Base-by-base conservation (phyloP, 2,113 vertebrate species). In the Podilymbus podiceps region DNA sequence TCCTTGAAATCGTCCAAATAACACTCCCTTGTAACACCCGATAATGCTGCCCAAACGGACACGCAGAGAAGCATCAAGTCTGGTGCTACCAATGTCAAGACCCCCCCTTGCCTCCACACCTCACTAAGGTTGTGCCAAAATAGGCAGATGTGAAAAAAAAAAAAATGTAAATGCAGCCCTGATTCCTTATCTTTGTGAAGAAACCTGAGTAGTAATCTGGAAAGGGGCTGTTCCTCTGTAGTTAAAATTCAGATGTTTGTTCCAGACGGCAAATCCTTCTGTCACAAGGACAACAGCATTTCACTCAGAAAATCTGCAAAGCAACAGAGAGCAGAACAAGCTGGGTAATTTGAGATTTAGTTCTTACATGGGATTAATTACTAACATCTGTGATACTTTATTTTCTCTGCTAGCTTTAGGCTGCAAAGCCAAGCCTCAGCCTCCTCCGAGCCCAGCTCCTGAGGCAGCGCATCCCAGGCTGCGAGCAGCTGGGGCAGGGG, bases 241-340 rank as follows among this genome's bases (percentile, higher is more conserved):
- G 47, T 44, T 52, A 71, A 63, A 86, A 67, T 47, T 62, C 20
- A 31, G 31, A 23, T 22, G 75, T 84, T 63, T 19, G 44, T 27
- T 59, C 33, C 33, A 66, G 35, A 44, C 8, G 3, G 38, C 38
- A 44, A 83, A 49, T n/a, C 53, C 49, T 64, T 44, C 62, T 60
- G 23, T 40, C 22, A 10, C 38, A 69, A 0, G 8, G 59, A 68
- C 13, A 4, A 3, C 0, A 0, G 31, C 31, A 40, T 66, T 85
- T 74, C 74, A 80, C 33, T 28, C 59, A 67, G 46, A 83, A 90
- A 87, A 47, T 24, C 49, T 47, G 58, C 47, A 60, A 47, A 77
- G 47, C 49, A 47, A 21, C 2, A 1, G 62, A n/a, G 55, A 84
- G 18, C 33, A 22, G 76, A 82, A 52, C 49, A 31, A 58, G 40